These are phyloP conservation scores for Ormia ochracea DNA, from an alignment of 2,888 invertebrate species.

Conservation along the genomic window DNA sequence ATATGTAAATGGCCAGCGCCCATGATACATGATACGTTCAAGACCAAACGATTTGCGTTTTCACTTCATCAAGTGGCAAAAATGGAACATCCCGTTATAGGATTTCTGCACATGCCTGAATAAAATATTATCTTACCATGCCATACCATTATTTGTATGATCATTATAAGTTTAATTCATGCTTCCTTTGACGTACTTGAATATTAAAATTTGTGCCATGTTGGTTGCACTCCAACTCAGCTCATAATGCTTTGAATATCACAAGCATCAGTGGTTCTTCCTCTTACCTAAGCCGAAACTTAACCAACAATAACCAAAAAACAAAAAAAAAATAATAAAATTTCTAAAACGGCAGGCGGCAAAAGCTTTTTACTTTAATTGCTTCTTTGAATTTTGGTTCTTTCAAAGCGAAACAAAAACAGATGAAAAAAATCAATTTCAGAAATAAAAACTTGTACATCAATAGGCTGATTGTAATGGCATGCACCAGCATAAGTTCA, in stretches of 20 bases:
- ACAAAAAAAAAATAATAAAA: not conserved
- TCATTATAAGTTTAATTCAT: not conserved
- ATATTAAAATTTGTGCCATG: constrained; percentile 14
- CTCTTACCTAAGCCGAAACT: not conserved
- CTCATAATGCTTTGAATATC: constrained; percentile 9
- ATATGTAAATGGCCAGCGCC: too few relatives aligned
- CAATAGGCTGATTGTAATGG: not conserved
- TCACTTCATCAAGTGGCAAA: too few relatives aligned
- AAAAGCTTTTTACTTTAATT: constrained; percentile 47
- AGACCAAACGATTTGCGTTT: too few relatives aligned
- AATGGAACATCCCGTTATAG: too few relatives aligned
- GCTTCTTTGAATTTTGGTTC: constrained; percentile 30
- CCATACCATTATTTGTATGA: too few relatives aligned
- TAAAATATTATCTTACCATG: too few relatives aligned
- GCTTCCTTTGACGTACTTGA: not conserved
- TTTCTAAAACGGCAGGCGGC: not conserved
- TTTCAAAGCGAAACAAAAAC: not conserved
- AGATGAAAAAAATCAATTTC: not conserved
- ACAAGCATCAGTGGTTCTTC: not conserved
- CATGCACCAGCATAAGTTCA: not conserved
- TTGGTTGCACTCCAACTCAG: not conserved
- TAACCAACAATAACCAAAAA: too few relatives aligned
- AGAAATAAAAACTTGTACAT: not conserved
- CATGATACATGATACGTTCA: too few relatives aligned
- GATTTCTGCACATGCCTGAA: too few relatives aligned